Base-by-base conservation (phyloP, 2,797 vertebrate genomes). In the Sarcophilus harrisii region DNA sequence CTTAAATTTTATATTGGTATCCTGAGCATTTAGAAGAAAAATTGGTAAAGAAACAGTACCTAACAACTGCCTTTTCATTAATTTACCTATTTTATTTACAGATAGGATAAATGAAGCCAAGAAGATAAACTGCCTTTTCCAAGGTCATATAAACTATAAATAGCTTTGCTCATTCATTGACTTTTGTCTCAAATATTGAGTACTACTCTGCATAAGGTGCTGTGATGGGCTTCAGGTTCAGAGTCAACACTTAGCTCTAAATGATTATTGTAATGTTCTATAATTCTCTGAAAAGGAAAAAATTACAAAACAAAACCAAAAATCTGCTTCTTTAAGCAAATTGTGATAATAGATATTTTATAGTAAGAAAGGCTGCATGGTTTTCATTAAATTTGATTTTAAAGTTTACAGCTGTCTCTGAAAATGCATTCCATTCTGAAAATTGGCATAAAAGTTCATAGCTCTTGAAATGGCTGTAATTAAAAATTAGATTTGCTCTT, bases 331-430 rank as follows among this genome's bases (percentile, higher is more conserved):
- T 62, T 45, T 92, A 92, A 92, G 29, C 29, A 87, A 59, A 32
- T 38, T 93, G 3, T 93, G 57, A 94, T 1, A 95, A 1, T 89
- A 8, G 57, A 5, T 60, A 73, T 90, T 95, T 94, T 89, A 89
- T 91, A 52, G 4, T 28, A 55, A 6, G 58, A 62, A 12, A 66
- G 9, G 0, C 62, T 14, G 60, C 6, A 49, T 38, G 6, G 59
- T 52, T 66, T 81, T 52, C 11, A 73, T 90, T 92, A 90, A 92
- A 92, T 94, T 94, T 91, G 12, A 60, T 57, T 91, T 91, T 10
- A 90, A 32, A 58, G 90, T 91, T 38, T 94, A 0, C 3, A 49
- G 90, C 66, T 91, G 57, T 93, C n/a, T 81, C 29, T 90, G 3
- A 95, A 94, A 91, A 29, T 94, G 5, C 29, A 87, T 29, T 57